phyloP scores from a whole-genome alignment of 2,797 vertebrate genomes.

The Denticeps clupeoides region DNA sequence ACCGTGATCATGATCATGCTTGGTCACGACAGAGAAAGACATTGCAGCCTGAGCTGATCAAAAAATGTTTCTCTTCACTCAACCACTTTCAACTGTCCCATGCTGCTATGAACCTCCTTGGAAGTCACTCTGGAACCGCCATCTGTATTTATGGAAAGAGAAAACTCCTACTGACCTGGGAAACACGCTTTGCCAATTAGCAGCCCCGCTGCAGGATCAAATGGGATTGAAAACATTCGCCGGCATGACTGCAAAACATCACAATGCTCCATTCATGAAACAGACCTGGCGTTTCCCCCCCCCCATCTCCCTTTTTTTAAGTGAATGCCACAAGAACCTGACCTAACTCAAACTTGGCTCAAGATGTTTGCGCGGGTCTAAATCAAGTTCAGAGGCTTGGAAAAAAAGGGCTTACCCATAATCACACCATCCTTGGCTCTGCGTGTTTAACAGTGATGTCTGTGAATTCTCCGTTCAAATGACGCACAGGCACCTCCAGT shows the following conservation, averaged over 20 bases:
- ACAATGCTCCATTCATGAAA: slow-evolving; percentile 71
- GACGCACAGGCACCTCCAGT: not conserved
- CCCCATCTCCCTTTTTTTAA: slow-evolving; percentile 31
- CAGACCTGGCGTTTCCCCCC: slow-evolving; percentile 43
- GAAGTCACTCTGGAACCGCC: too few species aligned
- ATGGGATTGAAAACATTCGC: slow-evolving; percentile 69
- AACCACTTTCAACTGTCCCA: too few species aligned
- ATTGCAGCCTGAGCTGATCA: too few species aligned
- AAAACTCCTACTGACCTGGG: slow-evolving; percentile 63
- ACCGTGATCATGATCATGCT: too few species aligned
- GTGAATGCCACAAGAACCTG: slow-evolving; percentile 46
- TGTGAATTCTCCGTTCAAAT: too few species aligned
- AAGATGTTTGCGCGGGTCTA: slow-evolving; percentile 29
- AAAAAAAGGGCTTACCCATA: slow-evolving; percentile 19
- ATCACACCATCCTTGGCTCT: not conserved
- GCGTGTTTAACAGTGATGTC: not conserved
- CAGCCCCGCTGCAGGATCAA: slow-evolving; percentile 56
- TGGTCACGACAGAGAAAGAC: too few species aligned
- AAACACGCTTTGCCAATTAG: slow-evolving; percentile 71
- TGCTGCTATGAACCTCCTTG: too few species aligned
- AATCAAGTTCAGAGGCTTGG: slow-evolving; percentile 35
- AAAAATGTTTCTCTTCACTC: too few species aligned
- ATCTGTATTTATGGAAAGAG: slow-evolving; percentile 60
- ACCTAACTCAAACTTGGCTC: slow-evolving; percentile 38
- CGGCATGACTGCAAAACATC: slow-evolving; percentile 55